phyloP scores from a whole-genome alignment of 2,113 vertebrate genomes.

The Dryoscopus gambensis region DNA sequence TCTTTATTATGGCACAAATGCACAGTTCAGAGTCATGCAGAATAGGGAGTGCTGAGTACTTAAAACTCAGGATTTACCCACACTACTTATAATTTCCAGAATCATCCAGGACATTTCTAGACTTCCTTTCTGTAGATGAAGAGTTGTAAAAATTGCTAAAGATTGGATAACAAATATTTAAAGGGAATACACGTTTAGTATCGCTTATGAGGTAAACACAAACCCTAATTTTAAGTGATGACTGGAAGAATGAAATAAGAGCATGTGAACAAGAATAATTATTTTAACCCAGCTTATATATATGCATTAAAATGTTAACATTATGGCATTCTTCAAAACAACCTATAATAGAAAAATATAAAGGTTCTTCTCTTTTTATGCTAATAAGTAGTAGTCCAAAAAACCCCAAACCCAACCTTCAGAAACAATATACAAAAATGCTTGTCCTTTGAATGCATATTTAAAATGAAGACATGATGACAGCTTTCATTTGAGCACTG shows the following conservation, averaged over 20 bases:
- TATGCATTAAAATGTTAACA: not conserved
- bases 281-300: not conserved
- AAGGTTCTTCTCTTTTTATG: conserved; percentile 4
- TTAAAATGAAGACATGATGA: conserved; percentile 49
- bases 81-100: not conserved
- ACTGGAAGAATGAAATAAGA: not conserved
- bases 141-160: not conserved
- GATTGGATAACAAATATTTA: not conserved
- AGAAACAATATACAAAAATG: conserved; percentile 6
- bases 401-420: not conserved
- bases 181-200: not conserved
- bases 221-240: not conserved
- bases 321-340: conserved; percentile 29
- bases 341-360: conserved; percentile 6
- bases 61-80: not conserved
- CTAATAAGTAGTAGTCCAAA: not conserved
- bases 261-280: conserved; percentile 4
- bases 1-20: not conserved
- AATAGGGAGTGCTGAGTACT: not conserved
- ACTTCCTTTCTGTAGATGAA: not conserved
- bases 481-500: conserved; percentile 46
- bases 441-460: conserved; percentile 31
- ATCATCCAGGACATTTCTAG: not conserved
- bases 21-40: not conserved
- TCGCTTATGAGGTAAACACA: not conserved